phyloP scores from a whole-genome alignment of 1,140 invertebrate genomes.

The Nilaparvata lugens region DNA sequence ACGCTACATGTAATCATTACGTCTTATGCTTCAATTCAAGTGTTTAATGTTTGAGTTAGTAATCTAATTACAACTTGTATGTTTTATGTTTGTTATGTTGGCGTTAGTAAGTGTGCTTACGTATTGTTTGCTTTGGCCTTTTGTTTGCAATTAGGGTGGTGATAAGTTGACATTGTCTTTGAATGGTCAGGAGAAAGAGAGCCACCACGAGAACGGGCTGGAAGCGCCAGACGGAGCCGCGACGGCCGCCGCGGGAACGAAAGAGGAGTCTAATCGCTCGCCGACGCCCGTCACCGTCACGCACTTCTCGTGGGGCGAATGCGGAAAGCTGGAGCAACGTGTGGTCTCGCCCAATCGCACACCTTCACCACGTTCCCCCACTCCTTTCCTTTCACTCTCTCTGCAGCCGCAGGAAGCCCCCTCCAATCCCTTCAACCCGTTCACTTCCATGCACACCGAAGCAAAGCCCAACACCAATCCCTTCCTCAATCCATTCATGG shows the following conservation, averaged over 20 bases:
- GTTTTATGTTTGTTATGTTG: slow-evolving; percentile 17
- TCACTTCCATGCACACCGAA: slow-evolving; percentile 11
- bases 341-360: slow-evolving; percentile 28
- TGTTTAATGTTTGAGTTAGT: too few relatives aligned
- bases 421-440: slow-evolving; percentile 18
- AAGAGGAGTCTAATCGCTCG: slow-evolving; percentile 30
- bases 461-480: slow-evolving; percentile 37
- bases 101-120: slow-evolving; percentile 17
- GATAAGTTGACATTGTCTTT: slow-evolving; percentile 60
- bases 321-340: slow-evolving; percentile 39
- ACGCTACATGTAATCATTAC: too few relatives aligned
- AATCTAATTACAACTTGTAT: neutral
- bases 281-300: slow-evolving; percentile 44
- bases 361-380: slow-evolving; percentile 22
- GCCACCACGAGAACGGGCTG: slow-evolving; percentile 11
- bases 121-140: slow-evolving; percentile 8
- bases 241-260: slow-evolving; percentile 16
- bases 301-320: slow-evolving; percentile 42
- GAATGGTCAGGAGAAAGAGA: slow-evolving; percentile 13
- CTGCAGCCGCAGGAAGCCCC: slow-evolving; percentile 21
- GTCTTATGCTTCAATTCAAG: too few relatives aligned
- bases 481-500: slow-evolving; percentile 45
- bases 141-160: slow-evolving; percentile 45
- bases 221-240: slow-evolving; percentile 14
- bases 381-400: slow-evolving; percentile 22